Conservation (phyloP, 92 coral and sea anemone genomes). For the Micromussa lordhowensis region DNA sequence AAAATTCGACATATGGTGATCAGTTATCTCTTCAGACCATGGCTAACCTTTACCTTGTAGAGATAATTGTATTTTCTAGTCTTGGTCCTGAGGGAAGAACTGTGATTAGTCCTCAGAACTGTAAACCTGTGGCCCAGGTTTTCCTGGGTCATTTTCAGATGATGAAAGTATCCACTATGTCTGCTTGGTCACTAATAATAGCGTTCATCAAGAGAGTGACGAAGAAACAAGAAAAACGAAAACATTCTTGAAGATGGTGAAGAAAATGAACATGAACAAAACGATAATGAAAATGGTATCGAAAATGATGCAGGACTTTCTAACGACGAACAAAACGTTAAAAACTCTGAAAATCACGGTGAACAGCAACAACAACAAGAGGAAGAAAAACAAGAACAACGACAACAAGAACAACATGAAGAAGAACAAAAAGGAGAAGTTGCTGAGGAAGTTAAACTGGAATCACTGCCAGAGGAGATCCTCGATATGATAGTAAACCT, state of each 20-base stretch:
- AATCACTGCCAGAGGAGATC: conserved; percentile 30
- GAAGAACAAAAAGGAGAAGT: neutral
- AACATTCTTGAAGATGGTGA: neutral
- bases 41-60: conserved; percentile 25
- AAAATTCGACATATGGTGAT: too few species aligned
- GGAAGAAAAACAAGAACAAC: neutral
- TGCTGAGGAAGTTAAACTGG: conserved; percentile 1
- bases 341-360: neutral
- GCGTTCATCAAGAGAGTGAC: neutral
- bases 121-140: conserved; percentile 28
- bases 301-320: too few species aligned
- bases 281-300: too few species aligned
- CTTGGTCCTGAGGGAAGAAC: conserved; percentile 11
- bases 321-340: conserved; percentile 10
- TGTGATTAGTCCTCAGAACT: conserved; percentile 18
- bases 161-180: neutral
- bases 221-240: neutral
- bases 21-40: neutral
- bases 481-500: conserved; percentile 1
- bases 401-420: too few species aligned
- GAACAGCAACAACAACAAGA: conserved; percentile 4
- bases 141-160: conserved; percentile 6
- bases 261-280: too few species aligned
- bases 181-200: conserved; percentile 2
- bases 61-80: neutral